phyloP scores from a whole-genome alignment of 2,888 invertebrate species.

The Sisyra nigra region DNA sequence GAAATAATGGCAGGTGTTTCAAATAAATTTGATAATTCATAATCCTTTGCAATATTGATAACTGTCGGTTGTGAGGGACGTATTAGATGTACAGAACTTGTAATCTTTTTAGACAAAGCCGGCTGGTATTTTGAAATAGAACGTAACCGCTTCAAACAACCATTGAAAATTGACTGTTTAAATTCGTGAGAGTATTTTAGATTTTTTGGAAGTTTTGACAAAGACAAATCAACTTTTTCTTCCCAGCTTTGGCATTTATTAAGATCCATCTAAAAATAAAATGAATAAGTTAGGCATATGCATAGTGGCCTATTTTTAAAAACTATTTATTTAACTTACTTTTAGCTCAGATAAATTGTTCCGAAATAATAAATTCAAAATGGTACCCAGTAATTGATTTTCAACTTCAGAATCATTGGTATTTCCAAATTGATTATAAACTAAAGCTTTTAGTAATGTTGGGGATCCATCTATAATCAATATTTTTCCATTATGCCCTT shows the following conservation, averaged over 20 bases:
- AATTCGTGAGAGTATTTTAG: slow-evolving; percentile 25
- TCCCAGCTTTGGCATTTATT: slow-evolving; percentile 35
- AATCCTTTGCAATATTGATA: slow-evolving; percentile 42
- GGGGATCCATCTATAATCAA: slow-evolving; percentile 72
- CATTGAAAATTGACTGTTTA: slow-evolving; percentile 24
- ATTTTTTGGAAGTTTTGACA: slow-evolving; percentile 28
- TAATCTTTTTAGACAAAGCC: slow-evolving; percentile 19
- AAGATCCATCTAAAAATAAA: slow-evolving; percentile 24
- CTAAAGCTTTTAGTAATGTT: slow-evolving; percentile 37
- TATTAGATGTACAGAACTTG: slow-evolving; percentile 40
- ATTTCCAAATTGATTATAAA: slow-evolving; percentile 27
- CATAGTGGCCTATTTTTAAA: too few species aligned
- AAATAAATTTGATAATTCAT: slow-evolving; percentile 42
- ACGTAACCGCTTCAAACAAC: slow-evolving; percentile 36
- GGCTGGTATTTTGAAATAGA: slow-evolving; percentile 33
- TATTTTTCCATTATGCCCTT: slow-evolving; percentile 45
- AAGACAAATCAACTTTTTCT: slow-evolving; percentile 35
- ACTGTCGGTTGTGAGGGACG: slow-evolving; percentile 41
- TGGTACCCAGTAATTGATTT: slow-evolving; percentile 34
- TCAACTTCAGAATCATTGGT: slow-evolving; percentile 34
- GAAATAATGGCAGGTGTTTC: slow-evolving; percentile 39
- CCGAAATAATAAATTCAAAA: slow-evolving; percentile 31
- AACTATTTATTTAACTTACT: slow-evolving; percentile 12
- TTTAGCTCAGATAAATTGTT: slow-evolving; percentile 26
- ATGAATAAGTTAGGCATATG: too few species aligned